phyloP scores from a whole-genome alignment of 2,113 vertebrate species.

The Nothobranchius furzeri region DNA sequence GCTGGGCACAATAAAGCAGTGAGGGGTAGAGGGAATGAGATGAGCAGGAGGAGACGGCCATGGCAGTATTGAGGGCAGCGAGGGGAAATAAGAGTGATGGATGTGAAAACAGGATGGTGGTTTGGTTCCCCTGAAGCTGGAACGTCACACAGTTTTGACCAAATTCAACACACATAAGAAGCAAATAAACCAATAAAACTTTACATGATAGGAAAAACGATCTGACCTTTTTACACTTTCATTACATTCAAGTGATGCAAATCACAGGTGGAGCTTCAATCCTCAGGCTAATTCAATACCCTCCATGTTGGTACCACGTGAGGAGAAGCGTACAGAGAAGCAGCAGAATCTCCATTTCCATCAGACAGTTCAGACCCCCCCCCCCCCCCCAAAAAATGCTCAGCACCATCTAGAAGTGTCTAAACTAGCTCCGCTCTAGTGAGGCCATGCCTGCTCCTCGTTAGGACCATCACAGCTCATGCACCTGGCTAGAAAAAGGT shows the following conservation, averaged over 20 bases:
- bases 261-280: not conserved
- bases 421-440: too few relatives aligned
- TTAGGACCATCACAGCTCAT: not conserved
- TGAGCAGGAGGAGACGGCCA: conserved; percentile 34
- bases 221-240: too few relatives aligned
- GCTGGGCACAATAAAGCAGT: conserved; percentile 64
- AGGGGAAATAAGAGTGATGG: conserved; percentile 5
- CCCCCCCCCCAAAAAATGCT: too few relatives aligned
- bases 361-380: not conserved
- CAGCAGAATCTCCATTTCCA: not conserved
- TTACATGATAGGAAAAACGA: too few relatives aligned
- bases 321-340: not conserved
- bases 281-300: not conserved
- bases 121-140: too few relatives aligned
- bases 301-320: not conserved
- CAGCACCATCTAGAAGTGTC: too few relatives aligned
- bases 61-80: conserved; percentile 27
- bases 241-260: not conserved
- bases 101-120: not conserved
- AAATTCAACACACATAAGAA: not conserved
- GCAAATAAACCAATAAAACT: not conserved
- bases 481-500: conserved; percentile 10
- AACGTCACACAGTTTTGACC: not conserved
- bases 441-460: too few relatives aligned
- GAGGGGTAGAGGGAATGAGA: conserved; percentile 54